Base-by-base conservation (phyloP, 1,140 invertebrate genomes). In the Ditylenchus dipsaci region DNA sequence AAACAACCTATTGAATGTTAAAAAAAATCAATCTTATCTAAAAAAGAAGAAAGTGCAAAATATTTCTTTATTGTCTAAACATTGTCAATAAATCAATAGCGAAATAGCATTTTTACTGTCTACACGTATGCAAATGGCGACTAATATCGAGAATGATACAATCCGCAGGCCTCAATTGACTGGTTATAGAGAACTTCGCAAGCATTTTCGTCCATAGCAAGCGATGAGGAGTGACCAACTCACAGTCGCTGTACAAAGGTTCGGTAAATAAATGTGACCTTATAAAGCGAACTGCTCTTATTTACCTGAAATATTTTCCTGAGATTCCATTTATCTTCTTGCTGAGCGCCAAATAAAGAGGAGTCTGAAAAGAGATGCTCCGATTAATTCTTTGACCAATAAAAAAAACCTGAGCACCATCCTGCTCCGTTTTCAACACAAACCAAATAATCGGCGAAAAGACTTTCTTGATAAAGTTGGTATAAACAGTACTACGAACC, bases 391-490 rank as follows among this genome's bases (percentile, higher is more conserved):
- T 17, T 7, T 7, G 23, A 53, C 3, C 49, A 53, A 53, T 38
- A 38, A 38, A 5, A 53, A 17, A 53, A 53, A 53, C 23, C n/a
- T 53, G n/a, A 15, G 23, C 23, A 53, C 90, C 92, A 78, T 47
- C 71, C 19, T 73, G 72, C 38, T 73, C 73, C 17, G 84, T 87
- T 84, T 90, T 91, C 62, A 91, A 84, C 77, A 92, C 88, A 0
- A 90, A 85, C 88, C 89, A 92, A 38, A 89, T 82, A 5, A 92
- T 69, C 0, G 90, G 89, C 78, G 88, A 88, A 0, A 91, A 72
- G 15, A 92, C 76, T 56, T 88, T 84, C 33, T 85, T 77, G 17
- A 86, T 62, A 47, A 73, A 73, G 17, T 78, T 65, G 19, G 60
- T 29, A 33, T 56, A 17, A 78, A 21, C 21, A 23, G n/a, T 17